Conservation (phyloP, 2,888 invertebrate genomes). For the Chrysina gloriosa region DNA sequence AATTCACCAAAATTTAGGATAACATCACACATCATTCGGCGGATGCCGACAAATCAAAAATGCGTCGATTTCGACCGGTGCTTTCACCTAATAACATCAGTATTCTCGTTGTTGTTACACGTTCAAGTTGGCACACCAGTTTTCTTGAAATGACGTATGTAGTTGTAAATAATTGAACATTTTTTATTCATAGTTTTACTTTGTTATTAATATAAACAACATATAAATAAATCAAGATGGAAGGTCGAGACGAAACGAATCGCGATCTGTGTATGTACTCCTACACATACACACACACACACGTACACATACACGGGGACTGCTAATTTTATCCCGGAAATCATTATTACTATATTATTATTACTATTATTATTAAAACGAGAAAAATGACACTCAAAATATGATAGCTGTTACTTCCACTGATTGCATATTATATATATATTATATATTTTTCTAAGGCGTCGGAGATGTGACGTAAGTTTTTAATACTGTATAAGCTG, state of each 20-base stretch:
- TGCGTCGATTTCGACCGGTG: too few species aligned
- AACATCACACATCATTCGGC: too few species aligned
- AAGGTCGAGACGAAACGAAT: not conserved
- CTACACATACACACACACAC: too few species aligned
- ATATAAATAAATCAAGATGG: not conserved
- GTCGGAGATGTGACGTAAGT: slow-evolving; percentile 30
- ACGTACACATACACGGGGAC: slow-evolving; percentile 1
- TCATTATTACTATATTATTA: slow-evolving; percentile 9
- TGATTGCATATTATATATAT: slow-evolving; percentile 54
- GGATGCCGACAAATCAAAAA: too few species aligned
- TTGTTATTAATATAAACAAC: too few species aligned
- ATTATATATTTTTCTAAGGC: slow-evolving; percentile 38
- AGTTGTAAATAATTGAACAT: slow-evolving; percentile 22
- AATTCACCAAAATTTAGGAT: too few species aligned
- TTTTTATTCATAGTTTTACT: too few species aligned
- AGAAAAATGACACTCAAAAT: slow-evolving; percentile 43
- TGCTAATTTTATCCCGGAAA: not conserved
- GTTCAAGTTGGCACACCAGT: slow-evolving; percentile 5
- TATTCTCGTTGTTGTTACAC: too few species aligned
- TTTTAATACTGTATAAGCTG: slow-evolving; percentile 38
- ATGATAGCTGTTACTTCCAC: slow-evolving; percentile 63
- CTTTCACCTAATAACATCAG: too few species aligned
- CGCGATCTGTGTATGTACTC: not conserved
- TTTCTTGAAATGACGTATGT: slow-evolving; percentile 14
- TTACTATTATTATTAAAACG: slow-evolving; percentile 14